Evolutionary conservation across 30 jellyfish, hydroid and myxozoan genomes (phyloP).

Genomic region (Chironex yamaguchii): DNA sequence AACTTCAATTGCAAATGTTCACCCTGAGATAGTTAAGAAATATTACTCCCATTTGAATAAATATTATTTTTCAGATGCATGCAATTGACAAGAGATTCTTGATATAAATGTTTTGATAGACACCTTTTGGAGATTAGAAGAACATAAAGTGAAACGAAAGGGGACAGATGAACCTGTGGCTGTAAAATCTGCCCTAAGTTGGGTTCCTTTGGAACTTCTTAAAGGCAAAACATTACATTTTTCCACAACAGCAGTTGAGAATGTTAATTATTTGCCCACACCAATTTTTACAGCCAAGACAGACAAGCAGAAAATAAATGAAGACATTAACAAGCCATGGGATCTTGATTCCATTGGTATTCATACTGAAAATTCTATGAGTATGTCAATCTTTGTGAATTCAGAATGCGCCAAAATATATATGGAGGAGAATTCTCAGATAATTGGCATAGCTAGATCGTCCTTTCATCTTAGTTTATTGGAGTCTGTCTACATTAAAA

Average conservation of each 20-base stretch:
- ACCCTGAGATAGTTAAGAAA: neutral
- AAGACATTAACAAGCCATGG: neutral
- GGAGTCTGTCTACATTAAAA: too few species aligned
- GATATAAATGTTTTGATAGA: conserved; percentile 20
- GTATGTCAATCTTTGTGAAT: too few species aligned
- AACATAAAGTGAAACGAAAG: conserved; percentile 5
- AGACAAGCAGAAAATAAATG: neutral
- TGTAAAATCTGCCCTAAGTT: conserved; percentile 14
- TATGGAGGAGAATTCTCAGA: too few species aligned
- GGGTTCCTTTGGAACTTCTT: conserved; percentile 19
- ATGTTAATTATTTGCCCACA: neutral
- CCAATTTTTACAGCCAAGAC: neutral
- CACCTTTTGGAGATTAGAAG: conserved; percentile 23
- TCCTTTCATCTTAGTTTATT: too few species aligned
- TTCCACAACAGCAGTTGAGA: neutral
- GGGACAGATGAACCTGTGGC: conserved; percentile 37
- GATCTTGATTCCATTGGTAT: neutral
- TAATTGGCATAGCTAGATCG: too few species aligned
- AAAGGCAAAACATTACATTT: neutral
- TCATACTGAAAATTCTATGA: too few species aligned
- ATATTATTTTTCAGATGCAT: conserved; percentile 24
- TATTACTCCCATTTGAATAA: neutral
- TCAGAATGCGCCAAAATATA: too few species aligned
- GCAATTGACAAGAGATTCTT: conserved; percentile 5
- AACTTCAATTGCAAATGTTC: neutral